Percentiles rank a stretch among this genome's conserved stretches.
Conservation (phyloP, 1,140 invertebrate species). For the Arion vulgaris region DNA sequence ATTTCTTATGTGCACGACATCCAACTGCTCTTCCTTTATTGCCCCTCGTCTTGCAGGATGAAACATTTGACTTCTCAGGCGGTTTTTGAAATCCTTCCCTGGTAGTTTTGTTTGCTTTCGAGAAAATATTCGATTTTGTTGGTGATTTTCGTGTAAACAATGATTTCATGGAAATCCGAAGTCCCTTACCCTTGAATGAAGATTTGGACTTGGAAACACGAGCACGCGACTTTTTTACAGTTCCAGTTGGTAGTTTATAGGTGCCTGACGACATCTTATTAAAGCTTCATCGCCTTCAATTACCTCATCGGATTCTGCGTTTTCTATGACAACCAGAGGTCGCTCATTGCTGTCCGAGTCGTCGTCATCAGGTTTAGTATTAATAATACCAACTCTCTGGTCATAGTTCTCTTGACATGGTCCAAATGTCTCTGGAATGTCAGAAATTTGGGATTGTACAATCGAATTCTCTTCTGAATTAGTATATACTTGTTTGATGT, state of each 20-base stretch:
- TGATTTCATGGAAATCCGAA: neutral
- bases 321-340: constrained; percentile 25
- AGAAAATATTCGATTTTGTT: neutral
- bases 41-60: neutral
- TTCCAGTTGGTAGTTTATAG: constrained; percentile 19
- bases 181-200: neutral
- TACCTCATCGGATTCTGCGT: constrained; percentile 29
- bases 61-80: neutral
- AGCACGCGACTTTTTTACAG: neutral
- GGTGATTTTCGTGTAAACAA: neutral
- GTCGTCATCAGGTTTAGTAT: neutral
- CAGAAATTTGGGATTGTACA: neutral
- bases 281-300: constrained; percentile 24
- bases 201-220: neutral
- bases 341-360: neutral
- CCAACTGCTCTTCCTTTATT: neutral
- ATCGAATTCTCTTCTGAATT: neutral
- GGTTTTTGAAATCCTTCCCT: neutral
- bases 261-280: constrained; percentile 7
- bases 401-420: neutral
- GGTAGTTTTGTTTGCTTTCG: neutral
- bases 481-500: neutral
- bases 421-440: neutral
- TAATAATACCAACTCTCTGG: neutral
- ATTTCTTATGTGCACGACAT: neutral